Conservation (phyloP, 2,888 invertebrate species). For the Ephialtes manifestator region DNA sequence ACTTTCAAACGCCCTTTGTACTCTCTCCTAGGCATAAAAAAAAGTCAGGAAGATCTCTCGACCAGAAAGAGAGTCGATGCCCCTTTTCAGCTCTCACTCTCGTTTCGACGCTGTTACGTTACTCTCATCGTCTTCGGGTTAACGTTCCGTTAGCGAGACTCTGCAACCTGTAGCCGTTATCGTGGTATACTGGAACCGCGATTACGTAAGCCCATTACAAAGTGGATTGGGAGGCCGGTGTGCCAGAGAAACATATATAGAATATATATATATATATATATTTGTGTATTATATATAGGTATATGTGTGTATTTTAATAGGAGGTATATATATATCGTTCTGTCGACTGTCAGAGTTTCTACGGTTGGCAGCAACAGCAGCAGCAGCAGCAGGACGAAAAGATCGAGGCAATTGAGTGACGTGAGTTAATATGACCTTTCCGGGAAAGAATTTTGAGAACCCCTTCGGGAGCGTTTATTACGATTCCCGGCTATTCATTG, state of each 20-base stretch:
- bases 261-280: neutral
- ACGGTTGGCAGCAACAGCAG: slow-evolving; percentile 1
- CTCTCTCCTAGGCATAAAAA: neutral
- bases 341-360: neutral
- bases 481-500: slow-evolving; percentile 37
- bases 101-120: slow-evolving; percentile 53
- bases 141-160: slow-evolving; percentile 55
- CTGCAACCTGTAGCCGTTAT: slow-evolving; percentile 64
- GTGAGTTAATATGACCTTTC: slow-evolving; percentile 66
- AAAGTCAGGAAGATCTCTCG: slow-evolving; percentile 13
- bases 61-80: slow-evolving; percentile 61
- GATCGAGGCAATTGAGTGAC: slow-evolving; percentile 65
- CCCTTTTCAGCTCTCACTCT: slow-evolving; percentile 54
- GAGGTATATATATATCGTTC: neutral
- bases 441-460: slow-evolving; percentile 57
- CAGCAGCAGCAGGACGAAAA: slow-evolving; percentile 49
- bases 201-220: slow-evolving; percentile 61
- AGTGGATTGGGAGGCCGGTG: slow-evolving; percentile 17
- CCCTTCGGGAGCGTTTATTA: slow-evolving; percentile 16
- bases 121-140: slow-evolving; percentile 34
- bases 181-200: slow-evolving; percentile 49
- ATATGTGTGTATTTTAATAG: neutral
- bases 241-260: slow-evolving; percentile 37
- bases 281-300: neutral
- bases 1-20: neutral